Conservation (phyloP, 1,140 invertebrate genomes). For the Drepana arcuata region DNA sequence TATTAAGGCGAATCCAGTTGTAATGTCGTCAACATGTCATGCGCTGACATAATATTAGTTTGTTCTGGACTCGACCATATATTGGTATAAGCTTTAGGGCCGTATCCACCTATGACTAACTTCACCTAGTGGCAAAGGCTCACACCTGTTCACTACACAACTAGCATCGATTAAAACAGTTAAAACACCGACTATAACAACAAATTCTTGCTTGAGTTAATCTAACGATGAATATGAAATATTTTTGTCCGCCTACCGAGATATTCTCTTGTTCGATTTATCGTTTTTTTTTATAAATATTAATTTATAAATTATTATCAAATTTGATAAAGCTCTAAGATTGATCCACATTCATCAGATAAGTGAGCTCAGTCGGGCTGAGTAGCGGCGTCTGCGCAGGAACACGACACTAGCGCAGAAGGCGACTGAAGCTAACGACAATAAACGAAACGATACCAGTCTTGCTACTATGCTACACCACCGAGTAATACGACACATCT, state of each 20-base stretch:
- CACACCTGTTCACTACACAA: constrained; percentile 32
- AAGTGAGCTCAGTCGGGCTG: constrained; percentile 25
- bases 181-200: constrained; percentile 52
- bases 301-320: constrained; percentile 68
- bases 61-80: too few species aligned
- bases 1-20: too few species aligned
- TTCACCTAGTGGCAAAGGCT: constrained; percentile 35
- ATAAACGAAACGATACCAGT: neutral
- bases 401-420: constrained; percentile 1
- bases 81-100: constrained; percentile 60
- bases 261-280: constrained; percentile 33
- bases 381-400: constrained; percentile 3
- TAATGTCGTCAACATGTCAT: too few species aligned
- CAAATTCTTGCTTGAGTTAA: constrained; percentile 43
- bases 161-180: constrained; percentile 65
- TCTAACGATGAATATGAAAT: constrained; percentile 52
- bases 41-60: too few species aligned
- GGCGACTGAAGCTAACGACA: neutral
- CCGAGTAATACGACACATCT: constrained; percentile 39
- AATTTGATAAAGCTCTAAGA: constrained; percentile 71
- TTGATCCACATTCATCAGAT: constrained; percentile 67
- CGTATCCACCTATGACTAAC: constrained; percentile 36
- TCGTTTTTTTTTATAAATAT: constrained; percentile 56
- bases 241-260: constrained; percentile 28
- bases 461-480: constrained; percentile 14